Evolutionary conservation across 2,888 invertebrate species (phyloP), one percentile per base, ranked within the genome.

Genomic region (Caenorhabditis panamensis): DNA sequence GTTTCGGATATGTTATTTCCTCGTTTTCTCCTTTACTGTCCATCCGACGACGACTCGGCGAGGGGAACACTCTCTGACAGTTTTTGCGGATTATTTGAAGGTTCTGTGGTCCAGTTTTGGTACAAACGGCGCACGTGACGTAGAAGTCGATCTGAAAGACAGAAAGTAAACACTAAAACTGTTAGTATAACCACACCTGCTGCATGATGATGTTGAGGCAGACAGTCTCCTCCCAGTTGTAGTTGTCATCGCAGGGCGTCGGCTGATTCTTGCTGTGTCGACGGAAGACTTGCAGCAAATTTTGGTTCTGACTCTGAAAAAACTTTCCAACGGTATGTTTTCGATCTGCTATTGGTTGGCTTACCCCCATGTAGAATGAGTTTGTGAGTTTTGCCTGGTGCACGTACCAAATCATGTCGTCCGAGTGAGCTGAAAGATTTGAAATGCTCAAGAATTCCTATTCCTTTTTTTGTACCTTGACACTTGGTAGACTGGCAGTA

Each of bases 221-320:
- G 84, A 98, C 96, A 75, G 97, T 98, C 93, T 99, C 98, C 92
- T 98, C 97, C 98, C 98, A 99, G 92, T 98, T 97, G 89, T 97
- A 95, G 91, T 95, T 95, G 53, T 95, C 95, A 93, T 98, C 97
- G 79, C 96, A 96, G 90, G 97, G 95, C 3, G 86, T 77, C 64
- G 98, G 98, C 90, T 97, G 93, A 92, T 97, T 96, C 91, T 96
- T 95, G 90, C 97, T 97, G 92, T 97, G 96, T 92, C 96, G 96
- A 84, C 98, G 94, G 93, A 96, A 97, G 84, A 98, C 98, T 93
- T 98, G 97, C 86, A 98, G 95, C 24, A 83, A 49, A 16, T 64
- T 84, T 37, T 71, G 71, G 16, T 67, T 84, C 49, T 71, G 67
- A 36, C 67, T 69, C 82, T 82, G 54, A 56, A 72, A 64, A 44